Evolutionary conservation across 2,888 invertebrate genomes (phyloP), one percentile per base, ranked within the genome.

Genomic region (Phorcus lineatus): DNA sequence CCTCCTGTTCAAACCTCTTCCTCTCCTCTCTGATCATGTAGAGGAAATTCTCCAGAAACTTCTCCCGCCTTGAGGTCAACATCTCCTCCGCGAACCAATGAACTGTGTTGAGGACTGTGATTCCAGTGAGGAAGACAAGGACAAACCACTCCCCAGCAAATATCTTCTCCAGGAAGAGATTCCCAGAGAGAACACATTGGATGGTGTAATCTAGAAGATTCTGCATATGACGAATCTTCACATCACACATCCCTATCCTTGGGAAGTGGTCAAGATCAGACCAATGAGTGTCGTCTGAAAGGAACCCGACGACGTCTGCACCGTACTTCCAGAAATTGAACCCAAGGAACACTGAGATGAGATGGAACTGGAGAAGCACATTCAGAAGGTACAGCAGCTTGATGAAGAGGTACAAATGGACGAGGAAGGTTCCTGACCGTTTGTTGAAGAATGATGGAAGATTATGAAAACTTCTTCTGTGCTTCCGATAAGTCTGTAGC

Each of bases 111-210:
- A 66, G 28, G 17, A 66, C 31, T 22, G 88, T 88, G 0, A 86
- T 81, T 28, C 84, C 74, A 78, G 87, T 84, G 47, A 89, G 85
- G 17, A 88, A 80, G 24, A 87, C 87, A 36, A 88, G 86, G 87
- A 88, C 88, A 79, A 88, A 88, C 89, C 89, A 89, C 2, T 88
- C 79, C 76, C 88, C 86, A 9, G 85, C 85, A 80, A 88, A 89
- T 74, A 89, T 88, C 82, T 89, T 89, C 80, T 89, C 89, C 81
- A 87, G 88, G 80, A 89, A 89, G 47, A 89, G 81, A 66, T 89
- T 89, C 57, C 88, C 88, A 0, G 89, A 87, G 28, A 89, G 77
- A 11, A 88, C 88, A 70, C 88, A 88, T 75, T 88, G 89, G 6
- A 89, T 88, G 2, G 87, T 88, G 82, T 85, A 88, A 57, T 86